Base-by-base conservation (phyloP, 2,888 invertebrate genomes). In the Diaperis boleti region DNA sequence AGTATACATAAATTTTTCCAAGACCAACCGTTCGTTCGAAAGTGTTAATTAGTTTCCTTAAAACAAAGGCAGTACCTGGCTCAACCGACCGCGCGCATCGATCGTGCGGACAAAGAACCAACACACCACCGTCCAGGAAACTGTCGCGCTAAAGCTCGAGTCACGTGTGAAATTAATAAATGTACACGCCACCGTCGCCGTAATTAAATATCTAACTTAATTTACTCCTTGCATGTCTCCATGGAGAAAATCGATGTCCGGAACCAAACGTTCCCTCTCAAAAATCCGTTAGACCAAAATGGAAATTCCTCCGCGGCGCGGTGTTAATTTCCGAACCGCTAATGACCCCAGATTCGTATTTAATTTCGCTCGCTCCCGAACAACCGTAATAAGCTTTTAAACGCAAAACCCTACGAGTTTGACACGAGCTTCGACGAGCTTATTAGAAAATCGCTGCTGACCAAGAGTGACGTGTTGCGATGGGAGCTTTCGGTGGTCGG, bases 111-210 rank as follows among this genome's bases (percentile, higher is more conserved):
- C 74, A 76, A 74, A 74, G 73, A 73, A 72, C 72, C 72, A 72
- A 74, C 74, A 76, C 74, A 74, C 72, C 72, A 72, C 72, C 72
- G 72, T 74, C 73, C 72, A 67, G 74, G 75, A 74, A 75, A 76
- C 74, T 74, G 72, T 74, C 74, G 68, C 62, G 41, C 62, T 61
- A 71, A 71, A 65, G 69, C 70, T 69, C 68, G 73, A 73, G 77
- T 76, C 78, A 79, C 78, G 78, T 78, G 78, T 79, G 77, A 79
- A 78, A 79, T 80, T 79, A 79, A 80, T 79, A 80, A 80, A 78
- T 75, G 77, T 77, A 73, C 78, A 78, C 76, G 76, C 73, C 74
- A 76, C 71, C 71, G 66, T 69, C 69, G 68, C 68, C 69, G 74
- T 78, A 80, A 80, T 80, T 79, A 80, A 80, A 79, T 78, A 79